Percentiles rank a stretch among this genome's conserved stretches.
Conservation (phyloP, 1,140 invertebrate species). For the Drosophila ironensis region DNA sequence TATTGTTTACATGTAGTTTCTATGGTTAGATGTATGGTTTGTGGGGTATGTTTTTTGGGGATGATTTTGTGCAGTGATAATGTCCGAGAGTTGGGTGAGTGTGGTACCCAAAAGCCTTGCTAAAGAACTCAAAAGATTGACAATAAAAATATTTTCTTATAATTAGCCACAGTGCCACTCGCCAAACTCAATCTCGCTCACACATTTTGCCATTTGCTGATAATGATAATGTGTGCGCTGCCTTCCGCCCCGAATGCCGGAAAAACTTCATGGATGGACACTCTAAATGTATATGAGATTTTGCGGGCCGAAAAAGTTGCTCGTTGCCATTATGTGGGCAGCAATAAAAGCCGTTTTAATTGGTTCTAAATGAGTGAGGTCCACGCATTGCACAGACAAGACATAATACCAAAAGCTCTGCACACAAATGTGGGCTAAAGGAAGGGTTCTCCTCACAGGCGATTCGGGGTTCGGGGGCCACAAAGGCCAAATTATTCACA, state of each 20-base stretch:
- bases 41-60: slow-evolving; percentile 7
- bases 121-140: slow-evolving; percentile 19
- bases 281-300: slow-evolving; percentile 30
- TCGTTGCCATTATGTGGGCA: slow-evolving; percentile 31
- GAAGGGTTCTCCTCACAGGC: slow-evolving; percentile 52
- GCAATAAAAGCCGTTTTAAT: slow-evolving; percentile 73
- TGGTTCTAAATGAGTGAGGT: slow-evolving; percentile 68
- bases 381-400: slow-evolving; percentile 53
- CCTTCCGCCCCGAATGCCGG: neutral
- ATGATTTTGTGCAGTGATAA: slow-evolving; percentile 23
- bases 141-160: slow-evolving; percentile 21
- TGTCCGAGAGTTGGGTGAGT: slow-evolving; percentile 20
- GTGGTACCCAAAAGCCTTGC: neutral
- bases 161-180: slow-evolving; percentile 8
- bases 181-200: too few relatives aligned
- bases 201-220: slow-evolving; percentile 14
- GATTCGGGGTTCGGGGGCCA: slow-evolving; percentile 47
- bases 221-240: neutral
- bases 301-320: slow-evolving; percentile 17
- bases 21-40: slow-evolving; percentile 26
- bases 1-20: slow-evolving; percentile 32
- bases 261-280: slow-evolving; percentile 3
- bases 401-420: slow-evolving; percentile 9
- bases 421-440: slow-evolving; percentile 6
- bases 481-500: slow-evolving; percentile 68